Percentiles rank a stretch among this genome's conserved stretches.
Conservation (phyloP, 2,888 invertebrate species). For the Plebejus anna region DNA sequence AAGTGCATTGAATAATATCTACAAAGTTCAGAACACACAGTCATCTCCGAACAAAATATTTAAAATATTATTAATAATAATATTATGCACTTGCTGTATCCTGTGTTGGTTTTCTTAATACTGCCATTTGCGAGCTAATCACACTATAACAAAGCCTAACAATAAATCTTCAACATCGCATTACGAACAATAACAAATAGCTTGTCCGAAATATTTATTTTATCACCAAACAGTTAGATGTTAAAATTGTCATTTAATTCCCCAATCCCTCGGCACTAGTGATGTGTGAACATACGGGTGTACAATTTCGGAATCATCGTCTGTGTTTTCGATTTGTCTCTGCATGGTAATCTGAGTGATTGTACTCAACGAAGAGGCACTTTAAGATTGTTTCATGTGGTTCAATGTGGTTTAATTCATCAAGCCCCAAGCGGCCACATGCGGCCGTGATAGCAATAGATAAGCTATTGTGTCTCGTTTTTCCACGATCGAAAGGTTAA, state of each 20-base stretch:
- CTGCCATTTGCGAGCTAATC: constrained; percentile 11
- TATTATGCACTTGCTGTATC: neutral
- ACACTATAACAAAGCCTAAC: neutral
- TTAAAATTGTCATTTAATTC: constrained; percentile 60
- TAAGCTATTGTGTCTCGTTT: no score
- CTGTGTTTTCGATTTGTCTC: no score
- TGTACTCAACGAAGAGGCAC: no score
- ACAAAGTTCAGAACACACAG: neutral
- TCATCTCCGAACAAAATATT: neutral
- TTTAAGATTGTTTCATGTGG: no score
- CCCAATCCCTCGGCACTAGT: constrained; percentile 45
- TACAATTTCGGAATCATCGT: neutral
- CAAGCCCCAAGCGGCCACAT: no score
- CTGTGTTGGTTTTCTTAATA: neutral
- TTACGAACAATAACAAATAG: constrained; percentile 24
- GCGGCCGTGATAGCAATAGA: no score
- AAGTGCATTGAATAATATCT: no score
- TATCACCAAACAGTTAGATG: constrained; percentile 45
- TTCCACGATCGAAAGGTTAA: no score
- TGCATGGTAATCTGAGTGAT: no score
- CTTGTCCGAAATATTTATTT: constrained; percentile 49
- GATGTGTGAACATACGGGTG: constrained; percentile 41
- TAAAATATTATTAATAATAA: neutral
- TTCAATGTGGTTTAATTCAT: no score
- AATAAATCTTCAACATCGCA: constrained; percentile 4